Evolutionary conservation across 2,797 vertebrate species (phyloP), one percentile per base, ranked within the genome.

Genomic region (Cyprinodon diabolis): DNA sequence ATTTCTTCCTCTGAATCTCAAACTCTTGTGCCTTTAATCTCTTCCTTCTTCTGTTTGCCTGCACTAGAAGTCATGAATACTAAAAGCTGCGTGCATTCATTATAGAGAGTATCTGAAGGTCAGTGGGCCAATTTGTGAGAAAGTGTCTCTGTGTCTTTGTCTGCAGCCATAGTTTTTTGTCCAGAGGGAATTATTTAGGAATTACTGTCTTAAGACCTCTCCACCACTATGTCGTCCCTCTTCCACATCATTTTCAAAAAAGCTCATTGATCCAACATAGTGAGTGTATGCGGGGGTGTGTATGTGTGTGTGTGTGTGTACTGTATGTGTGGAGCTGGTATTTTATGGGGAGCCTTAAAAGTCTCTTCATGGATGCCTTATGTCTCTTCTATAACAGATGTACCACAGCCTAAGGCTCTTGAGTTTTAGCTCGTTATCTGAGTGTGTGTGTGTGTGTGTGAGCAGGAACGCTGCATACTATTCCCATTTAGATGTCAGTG

Each of bases 321-420:
- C 51, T 74, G 68, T 87, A 87, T 86, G 85, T 84, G 68, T 71
- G 71, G 40, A 49, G 71, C 51, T 56, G 66, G 51, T 65, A 68
- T 68, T 69, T 23, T 51, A 65, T 66, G 51, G 65, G 52, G 56
- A 55, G 56, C 83, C 85, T 87, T 86, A 69, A 67, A 68, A 84
- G 84, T 80, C 78, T 72, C 83, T 81, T 79, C 85, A 82, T 91
- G 86, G 89, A 88, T 80, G 82, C 80, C 79, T 88, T 78, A 81
- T 83, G 77, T 86, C 86, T 91, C 70, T 71, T 78, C 79, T 76
- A 84, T 85, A 89, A 76, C 89, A 93, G 90, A 91, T 92, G 90
- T 87, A 89, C 87, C 78, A 82, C 85, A 89, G 92, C 90, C 90
- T 85, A 62, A 74, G 87, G 86, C 86, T 80, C 57, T 78, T n/a